Base-by-base conservation (phyloP, 2,113 vertebrate species). In the Neogale vison region DNA sequence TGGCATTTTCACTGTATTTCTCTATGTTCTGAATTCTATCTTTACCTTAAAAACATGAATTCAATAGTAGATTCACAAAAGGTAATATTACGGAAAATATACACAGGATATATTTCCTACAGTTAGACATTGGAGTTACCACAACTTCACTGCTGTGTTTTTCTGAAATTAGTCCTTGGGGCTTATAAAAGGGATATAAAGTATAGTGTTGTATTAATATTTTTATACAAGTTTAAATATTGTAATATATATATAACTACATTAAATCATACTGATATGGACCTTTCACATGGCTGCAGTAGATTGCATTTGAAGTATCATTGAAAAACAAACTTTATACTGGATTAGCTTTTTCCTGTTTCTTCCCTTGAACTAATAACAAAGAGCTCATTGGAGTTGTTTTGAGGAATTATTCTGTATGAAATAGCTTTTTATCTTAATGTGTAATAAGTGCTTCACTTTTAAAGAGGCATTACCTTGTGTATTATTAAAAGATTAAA, bases 31-130 rank as follows among this genome's bases (percentile, higher is more conserved):
- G 18, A 95, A 82, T 82, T 96, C 45, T 90, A 11, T 67, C 89
- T 97, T 94, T 87, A 45, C 47, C 23, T 89, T 47, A 90, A 90
- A 79, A 97, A 42, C 93, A 90, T 57, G 69, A 95, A 63, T 94
- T 92, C 42, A 34, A 89, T n/a, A 83, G 36, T 47, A 86, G 83
- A 81, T 47, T 97, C 65, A 92, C n/a, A 85, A 47, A 91, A 76
- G 12, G 11, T 67, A 86, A 34, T 47, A 65, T 4, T 23, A 71
- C 26, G 14, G 34, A 82, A 96, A 96, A 93, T 55, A 92, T 26
- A 94, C 47, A 90, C 47, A 81, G 36, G 71, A 81, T 67, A 81
- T 36, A 90, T 92, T 90, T 90, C 36, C 42, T 80, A 85, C 6
- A 36, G 8, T 59, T 90, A 90, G 3, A 42, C 8, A 84, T 8